Percentiles rank a stretch among this genome's conserved stretches.
Evolutionary conservation across 2,888 invertebrate species (phyloP).

Genomic region (Caenorhabditis becei): DNA sequence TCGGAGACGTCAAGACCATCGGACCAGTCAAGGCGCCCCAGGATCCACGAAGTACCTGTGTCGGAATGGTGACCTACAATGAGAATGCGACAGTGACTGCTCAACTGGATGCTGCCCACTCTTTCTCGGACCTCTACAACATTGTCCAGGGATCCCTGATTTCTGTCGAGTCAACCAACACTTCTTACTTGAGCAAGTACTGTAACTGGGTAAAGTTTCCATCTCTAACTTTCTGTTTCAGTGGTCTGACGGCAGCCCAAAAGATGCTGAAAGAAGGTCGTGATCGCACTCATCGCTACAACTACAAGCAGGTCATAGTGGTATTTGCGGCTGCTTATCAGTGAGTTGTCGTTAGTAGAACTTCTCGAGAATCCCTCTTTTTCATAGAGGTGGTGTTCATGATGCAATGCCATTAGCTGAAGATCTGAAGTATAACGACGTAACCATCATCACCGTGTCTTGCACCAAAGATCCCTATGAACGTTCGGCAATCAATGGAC

Average conservation of each 20-base stretch:
- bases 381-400: not conserved
- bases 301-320: constrained; percentile 26
- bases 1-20: constrained; percentile 21
- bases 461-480: constrained; percentile 18
- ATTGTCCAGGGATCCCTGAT: constrained; percentile 28
- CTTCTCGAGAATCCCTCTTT: not conserved
- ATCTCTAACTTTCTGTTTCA: too few relatives aligned
- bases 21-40: constrained; percentile 35
- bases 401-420: constrained; percentile 17
- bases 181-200: constrained; percentile 20
- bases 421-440: constrained; percentile 13
- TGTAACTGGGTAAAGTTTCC: too few relatives aligned
- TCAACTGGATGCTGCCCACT: constrained; percentile 15
- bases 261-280: constrained; percentile 19
- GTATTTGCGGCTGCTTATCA: constrained; percentile 44
- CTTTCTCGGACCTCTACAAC: constrained; percentile 30
- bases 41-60: constrained; percentile 44
- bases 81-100: constrained; percentile 17
- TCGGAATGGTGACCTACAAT: constrained; percentile 45
- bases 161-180: constrained; percentile 19
- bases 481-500: not conserved
- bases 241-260: constrained; percentile 36
- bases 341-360: constrained; percentile 9
- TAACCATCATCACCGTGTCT: constrained; percentile 29
- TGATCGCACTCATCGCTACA: constrained; percentile 18